Percentiles rank a stretch among this genome's conserved stretches.
Conservation (phyloP, 1,140 invertebrate genomes). For the Apis mellifera region Amel_HAv3.1 CM009942.2:3848501-3849000, state of each 20-base stretch:
- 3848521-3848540: conserved; percentile 32
- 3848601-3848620: neutral
- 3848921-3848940: neutral
- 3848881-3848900: neutral
- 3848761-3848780: neutral
- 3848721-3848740: neutral
- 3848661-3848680: neutral
- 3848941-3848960: neutral
- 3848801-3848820: conserved; percentile 12
- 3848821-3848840: conserved; percentile 11
- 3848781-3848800: neutral
- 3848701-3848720: neutral
- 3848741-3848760: neutral
- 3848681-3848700: neutral
- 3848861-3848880: neutral
- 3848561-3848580: neutral
- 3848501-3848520: neutral
- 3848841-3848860: conserved; percentile 1
- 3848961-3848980: neutral
- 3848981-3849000: neutral
- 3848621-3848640: neutral
- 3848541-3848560: neutral
- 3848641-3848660: neutral
- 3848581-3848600: neutral
- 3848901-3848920: neutral